phyloP scores from a whole-genome alignment of 92 coral and sea anemone genomes.

The Desmophyllum pertusum region DNA sequence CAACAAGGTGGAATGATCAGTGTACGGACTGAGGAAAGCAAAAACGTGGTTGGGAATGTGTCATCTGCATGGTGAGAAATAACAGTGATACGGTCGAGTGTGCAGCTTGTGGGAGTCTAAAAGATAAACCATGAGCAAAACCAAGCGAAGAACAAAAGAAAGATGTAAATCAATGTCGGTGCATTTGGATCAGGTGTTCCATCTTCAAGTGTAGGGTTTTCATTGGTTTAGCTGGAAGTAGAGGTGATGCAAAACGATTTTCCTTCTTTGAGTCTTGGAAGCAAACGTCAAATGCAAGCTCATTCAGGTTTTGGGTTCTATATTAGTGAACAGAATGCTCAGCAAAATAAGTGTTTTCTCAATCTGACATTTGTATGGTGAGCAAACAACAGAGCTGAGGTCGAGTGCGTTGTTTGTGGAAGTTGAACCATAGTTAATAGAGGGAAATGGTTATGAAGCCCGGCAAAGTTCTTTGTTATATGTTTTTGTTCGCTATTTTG shows the following conservation, averaged over 20 bases:
- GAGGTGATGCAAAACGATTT: neutral
- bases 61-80: constrained; percentile 55
- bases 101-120: constrained; percentile 56
- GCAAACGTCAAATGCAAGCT: neutral
- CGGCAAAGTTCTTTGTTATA: too few species aligned
- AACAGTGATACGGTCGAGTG: constrained; percentile 42
- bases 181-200: neutral
- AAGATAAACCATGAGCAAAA: constrained; percentile 50
- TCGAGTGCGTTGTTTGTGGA: too few species aligned
- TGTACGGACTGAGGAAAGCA: too few species aligned
- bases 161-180: constrained; percentile 1
- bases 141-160: neutral
- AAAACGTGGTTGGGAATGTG: constrained; percentile 87
- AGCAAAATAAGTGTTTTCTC: too few species aligned
- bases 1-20: too few species aligned
- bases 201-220: neutral
- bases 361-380: constrained; percentile 54
- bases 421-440: too few species aligned
- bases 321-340: too few species aligned
- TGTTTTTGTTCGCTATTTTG: too few species aligned
- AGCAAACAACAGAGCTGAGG: too few species aligned
- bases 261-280: neutral
- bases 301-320: constrained; percentile 47
- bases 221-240: neutral
- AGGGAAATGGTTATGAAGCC: too few species aligned